phyloP scores from a whole-genome alignment of 2,888 invertebrate genomes.

The Megastigmus dorsalis region DNA sequence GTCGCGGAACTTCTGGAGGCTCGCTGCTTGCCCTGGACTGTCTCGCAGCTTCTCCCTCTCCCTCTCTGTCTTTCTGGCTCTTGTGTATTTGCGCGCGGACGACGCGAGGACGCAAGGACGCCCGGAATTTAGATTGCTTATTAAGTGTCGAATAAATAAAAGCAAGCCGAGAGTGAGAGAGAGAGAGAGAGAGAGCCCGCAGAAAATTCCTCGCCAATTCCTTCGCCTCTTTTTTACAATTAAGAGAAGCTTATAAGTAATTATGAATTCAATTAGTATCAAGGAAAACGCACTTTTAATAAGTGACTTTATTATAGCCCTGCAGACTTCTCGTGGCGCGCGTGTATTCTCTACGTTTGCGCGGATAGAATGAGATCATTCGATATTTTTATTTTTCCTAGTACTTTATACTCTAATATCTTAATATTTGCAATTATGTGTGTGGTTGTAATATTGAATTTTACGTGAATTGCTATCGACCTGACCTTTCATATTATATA shows the following conservation, averaged over 20 bases:
- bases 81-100: slow-evolving; percentile 43
- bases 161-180: no score
- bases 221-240: neutral
- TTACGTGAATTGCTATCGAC: no score
- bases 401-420: no score
- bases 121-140: slow-evolving; percentile 73
- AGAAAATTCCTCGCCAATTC: slow-evolving; percentile 15
- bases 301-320: neutral
- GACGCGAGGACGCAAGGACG: slow-evolving; percentile 61
- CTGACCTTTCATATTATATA: no score
- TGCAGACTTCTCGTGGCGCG: no score
- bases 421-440: no score
- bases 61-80: slow-evolving; percentile 4
- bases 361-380: no score
- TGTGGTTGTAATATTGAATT: no score
- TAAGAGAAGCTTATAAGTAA: slow-evolving; percentile 16
- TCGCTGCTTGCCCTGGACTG: slow-evolving; percentile 50
- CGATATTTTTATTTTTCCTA: no score
- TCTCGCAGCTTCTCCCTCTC: neutral
- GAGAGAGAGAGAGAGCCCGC: no score
- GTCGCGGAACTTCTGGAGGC: neutral
- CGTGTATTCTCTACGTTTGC: no score
- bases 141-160: slow-evolving; percentile 72
- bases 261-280: slow-evolving; percentile 31
- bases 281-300: slow-evolving; percentile 14